These are phyloP conservation scores for Darevskia nairensis DNA, from an alignment of 2,797 vertebrate species.

Conservation along the genomic window DNA sequence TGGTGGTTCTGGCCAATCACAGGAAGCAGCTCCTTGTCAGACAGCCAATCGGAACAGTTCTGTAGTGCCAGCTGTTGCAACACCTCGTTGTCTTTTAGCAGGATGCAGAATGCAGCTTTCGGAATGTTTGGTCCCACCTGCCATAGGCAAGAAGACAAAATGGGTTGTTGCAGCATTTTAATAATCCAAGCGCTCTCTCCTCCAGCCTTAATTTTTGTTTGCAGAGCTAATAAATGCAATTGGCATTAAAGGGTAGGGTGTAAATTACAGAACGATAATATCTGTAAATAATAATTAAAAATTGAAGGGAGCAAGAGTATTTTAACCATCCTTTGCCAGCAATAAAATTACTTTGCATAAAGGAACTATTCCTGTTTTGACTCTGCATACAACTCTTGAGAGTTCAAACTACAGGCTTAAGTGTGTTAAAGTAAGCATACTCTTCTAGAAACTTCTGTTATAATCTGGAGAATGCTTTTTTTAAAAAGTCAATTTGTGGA, in stretches of 20 bases:
- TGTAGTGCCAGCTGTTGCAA: conserved; percentile 89
- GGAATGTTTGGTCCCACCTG: conserved; percentile 89
- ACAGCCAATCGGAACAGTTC: conserved; percentile 92
- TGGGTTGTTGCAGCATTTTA: not conserved
- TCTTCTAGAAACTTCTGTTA: not conserved
- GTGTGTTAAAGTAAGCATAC: not conserved
- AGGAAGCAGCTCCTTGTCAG: conserved; percentile 91
- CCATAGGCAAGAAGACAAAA: conserved; percentile 30
- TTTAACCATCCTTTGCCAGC: not conserved
- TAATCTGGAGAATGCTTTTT: not conserved
- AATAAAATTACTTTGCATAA: not conserved
- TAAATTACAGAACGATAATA: not conserved
- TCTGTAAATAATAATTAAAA: not conserved
- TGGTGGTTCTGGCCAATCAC: conserved; percentile 94
- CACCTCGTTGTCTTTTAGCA: conserved; percentile 91
- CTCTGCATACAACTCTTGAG: no score
- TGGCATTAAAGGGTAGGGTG: not conserved
- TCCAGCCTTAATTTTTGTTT: not conserved
- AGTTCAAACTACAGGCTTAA: not conserved
- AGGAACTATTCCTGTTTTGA: not conserved
- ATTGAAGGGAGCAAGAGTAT: not conserved
- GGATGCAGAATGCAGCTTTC: conserved; percentile 85
- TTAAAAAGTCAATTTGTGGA: not conserved
- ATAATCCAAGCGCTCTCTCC: not conserved
- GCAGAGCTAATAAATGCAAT: not conserved